phyloP scores from a whole-genome alignment of 2,797 vertebrate species.

The Uromys caudimaculatus region DNA sequence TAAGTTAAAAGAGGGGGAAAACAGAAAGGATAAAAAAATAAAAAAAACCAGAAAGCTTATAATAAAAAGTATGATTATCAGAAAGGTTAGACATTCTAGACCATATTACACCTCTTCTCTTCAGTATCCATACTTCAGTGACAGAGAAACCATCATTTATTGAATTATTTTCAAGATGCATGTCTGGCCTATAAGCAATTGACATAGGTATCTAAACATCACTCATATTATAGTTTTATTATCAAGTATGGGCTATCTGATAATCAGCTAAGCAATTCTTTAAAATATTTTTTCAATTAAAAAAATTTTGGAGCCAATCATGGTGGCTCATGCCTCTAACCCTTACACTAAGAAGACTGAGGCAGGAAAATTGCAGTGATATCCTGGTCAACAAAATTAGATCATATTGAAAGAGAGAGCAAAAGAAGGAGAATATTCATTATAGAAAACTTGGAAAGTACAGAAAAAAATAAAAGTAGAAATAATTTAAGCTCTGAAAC shows the following conservation, averaged over 20 bases:
- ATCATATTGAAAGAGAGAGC: background rate
- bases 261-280: constrained; percentile 26
- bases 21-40: background rate
- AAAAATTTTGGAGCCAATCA: background rate
- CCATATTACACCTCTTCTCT: background rate
- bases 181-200: background rate
- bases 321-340: background rate
- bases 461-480: constrained; percentile 8
- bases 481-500: constrained; percentile 21
- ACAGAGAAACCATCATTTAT: background rate
- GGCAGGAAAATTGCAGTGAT: background rate
- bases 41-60: background rate
- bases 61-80: background rate
- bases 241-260: background rate
- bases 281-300: background rate
- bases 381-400: background rate
- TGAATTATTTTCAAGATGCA: background rate
- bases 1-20: constrained; percentile 50
- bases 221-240: background rate
- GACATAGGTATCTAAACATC: background rate
- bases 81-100: background rate
- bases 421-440: background rate
- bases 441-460: background rate
- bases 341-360: background rate
- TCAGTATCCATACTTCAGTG: background rate